phyloP scores from a whole-genome alignment of 92 coral and sea anemone species.

The Heliopora coerulea region DNA sequence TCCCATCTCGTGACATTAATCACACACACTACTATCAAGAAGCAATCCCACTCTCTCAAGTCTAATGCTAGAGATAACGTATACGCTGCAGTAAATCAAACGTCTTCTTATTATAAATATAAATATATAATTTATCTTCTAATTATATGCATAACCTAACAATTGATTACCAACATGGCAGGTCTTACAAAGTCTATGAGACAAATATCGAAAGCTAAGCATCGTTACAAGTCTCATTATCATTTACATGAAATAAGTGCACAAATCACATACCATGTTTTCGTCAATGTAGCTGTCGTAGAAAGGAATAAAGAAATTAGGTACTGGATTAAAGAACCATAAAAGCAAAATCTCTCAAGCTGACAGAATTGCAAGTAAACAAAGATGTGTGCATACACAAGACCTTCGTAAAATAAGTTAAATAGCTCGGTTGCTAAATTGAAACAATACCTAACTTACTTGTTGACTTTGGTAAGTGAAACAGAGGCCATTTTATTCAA shows the following conservation, averaged over 20 bases:
- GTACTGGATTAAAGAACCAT: neutral
- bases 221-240: neutral
- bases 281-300: slow-evolving; percentile 52
- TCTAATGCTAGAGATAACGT: no score
- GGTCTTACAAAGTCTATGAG: no score
- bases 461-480: slow-evolving; percentile 16
- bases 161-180: neutral
- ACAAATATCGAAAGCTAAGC: no score
- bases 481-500: slow-evolving; percentile 5
- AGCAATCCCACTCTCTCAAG: no score
- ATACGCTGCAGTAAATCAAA: no score
- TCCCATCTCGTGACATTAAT: no score
- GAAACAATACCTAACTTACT: slow-evolving; percentile 1
- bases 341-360: neutral
- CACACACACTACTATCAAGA: no score
- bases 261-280: slow-evolving; percentile 51
- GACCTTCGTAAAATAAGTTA: neutral
- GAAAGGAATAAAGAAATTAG: slow-evolving; percentile 16
- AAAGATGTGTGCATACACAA: neutral
- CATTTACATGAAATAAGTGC: neutral
- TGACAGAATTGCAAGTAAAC: neutral
- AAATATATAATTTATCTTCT: neutral
- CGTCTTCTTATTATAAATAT: no score
- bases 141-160: neutral
- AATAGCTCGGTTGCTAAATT: neutral